Evolutionary conservation across 2,797 vertebrate genomes (phyloP).

Genomic region (Pipistrellus nathusii): DNA sequence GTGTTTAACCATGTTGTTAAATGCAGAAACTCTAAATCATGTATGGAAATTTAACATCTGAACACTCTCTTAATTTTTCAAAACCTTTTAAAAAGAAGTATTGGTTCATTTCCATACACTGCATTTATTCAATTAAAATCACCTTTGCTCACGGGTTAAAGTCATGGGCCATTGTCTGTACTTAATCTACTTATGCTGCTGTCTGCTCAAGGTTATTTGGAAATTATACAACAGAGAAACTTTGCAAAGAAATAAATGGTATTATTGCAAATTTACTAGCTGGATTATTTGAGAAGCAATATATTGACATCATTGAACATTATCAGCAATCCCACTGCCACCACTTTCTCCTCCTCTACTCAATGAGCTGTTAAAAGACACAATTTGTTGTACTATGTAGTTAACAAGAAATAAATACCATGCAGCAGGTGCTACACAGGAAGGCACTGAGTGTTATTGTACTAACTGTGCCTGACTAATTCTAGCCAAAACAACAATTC

Average conservation of each 20-base stretch:
- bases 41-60: conserved; percentile 23
- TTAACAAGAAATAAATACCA: conserved; percentile 84
- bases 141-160: conserved; percentile 62
- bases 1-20: conserved; percentile 30
- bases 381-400: conserved; percentile 81
- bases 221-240: conserved; percentile 48
- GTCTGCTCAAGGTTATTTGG: conserved; percentile 60
- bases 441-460: conserved; percentile 83
- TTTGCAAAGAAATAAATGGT: conserved; percentile 57
- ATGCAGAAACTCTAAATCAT: not conserved
- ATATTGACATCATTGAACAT: conserved; percentile 63
- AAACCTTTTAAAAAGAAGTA: conserved; percentile 45
- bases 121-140: conserved; percentile 65
- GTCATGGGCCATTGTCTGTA: conserved; percentile 39
- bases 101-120: conserved; percentile 53
- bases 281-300: conserved; percentile 69
- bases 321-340: conserved; percentile 61
- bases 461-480: conserved; percentile 82
- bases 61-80: conserved; percentile 27
- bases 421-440: conserved; percentile 82
- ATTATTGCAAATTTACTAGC: conserved; percentile 56
- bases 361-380: conserved; percentile 85
- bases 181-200: conserved; percentile 14
- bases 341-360: conserved; percentile 74
- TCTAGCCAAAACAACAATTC: conserved; percentile 83